Evolutionary conservation across 1,140 invertebrate genomes (phyloP).

Genomic region (Chironomus tepperi): DNA sequence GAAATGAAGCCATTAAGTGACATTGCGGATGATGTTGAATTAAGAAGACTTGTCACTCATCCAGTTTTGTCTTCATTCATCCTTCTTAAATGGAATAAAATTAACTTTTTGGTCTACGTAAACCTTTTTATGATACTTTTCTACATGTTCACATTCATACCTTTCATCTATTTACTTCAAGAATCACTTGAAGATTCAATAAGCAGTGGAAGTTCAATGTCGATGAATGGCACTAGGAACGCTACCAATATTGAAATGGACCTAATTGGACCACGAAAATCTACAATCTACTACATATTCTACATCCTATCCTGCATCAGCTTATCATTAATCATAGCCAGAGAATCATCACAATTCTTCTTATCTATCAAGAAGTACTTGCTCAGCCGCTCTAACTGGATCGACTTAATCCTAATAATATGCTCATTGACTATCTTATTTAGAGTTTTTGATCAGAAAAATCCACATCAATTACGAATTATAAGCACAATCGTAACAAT

Average conservation of each 20-base stretch:
- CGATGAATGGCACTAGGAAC: no score
- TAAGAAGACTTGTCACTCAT: conserved; percentile 63
- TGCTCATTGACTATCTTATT: conserved; percentile 44
- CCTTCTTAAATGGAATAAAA: conserved; percentile 71
- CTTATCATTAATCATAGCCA: conserved; percentile 47
- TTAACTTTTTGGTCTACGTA: conserved; percentile 57
- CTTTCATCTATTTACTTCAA: neutral
- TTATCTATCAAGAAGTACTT: conserved; percentile 55
- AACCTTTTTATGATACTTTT: conserved; percentile 63
- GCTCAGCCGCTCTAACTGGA: conserved; percentile 55
- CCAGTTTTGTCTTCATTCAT: conserved; percentile 70
- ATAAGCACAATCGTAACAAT: conserved; percentile 52
- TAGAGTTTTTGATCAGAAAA: conserved; percentile 40
- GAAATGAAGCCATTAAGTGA: conserved; percentile 52
- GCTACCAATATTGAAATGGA: no score
- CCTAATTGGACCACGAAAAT: neutral
- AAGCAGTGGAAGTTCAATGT: no score
- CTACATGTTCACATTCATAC: conserved; percentile 37
- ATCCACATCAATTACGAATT: conserved; percentile 44
- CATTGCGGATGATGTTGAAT: conserved; percentile 52
- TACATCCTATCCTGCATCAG: conserved; percentile 30
- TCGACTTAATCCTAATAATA: conserved; percentile 56
- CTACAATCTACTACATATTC: neutral
- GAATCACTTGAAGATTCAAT: neutral
- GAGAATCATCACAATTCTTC: conserved; percentile 59